phyloP scores from a whole-genome alignment of 2,113 vertebrate species.

The Butastur rufipennis region DNA sequence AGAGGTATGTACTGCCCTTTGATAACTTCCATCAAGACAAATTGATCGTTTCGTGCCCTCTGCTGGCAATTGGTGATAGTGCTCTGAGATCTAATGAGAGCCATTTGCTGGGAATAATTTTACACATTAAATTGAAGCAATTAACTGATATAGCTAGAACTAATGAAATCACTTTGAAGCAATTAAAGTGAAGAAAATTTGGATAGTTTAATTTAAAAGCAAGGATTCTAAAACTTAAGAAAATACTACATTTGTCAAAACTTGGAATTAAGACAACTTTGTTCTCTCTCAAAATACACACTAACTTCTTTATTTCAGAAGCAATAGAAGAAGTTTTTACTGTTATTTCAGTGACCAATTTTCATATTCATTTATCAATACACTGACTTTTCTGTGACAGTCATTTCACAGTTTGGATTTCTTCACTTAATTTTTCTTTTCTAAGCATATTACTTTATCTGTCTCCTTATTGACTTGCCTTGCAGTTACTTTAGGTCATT shows the following conservation, averaged over 20 bases:
- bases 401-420: not conserved
- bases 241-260: not conserved
- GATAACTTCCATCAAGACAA: not conserved
- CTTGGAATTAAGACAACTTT: not conserved
- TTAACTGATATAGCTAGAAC: not conserved
- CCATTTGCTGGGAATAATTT: not conserved
- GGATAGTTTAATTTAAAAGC: not conserved
- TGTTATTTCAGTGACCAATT: not conserved
- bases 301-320: not conserved
- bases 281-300: not conserved
- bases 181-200: not conserved
- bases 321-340: not conserved
- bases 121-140: not conserved
- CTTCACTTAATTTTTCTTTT: not conserved
- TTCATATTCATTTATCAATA: not conserved
- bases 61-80: not conserved
- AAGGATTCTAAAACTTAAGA: not conserved
- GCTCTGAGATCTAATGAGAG: not conserved
- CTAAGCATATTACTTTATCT: no score
- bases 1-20: not conserved
- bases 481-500: not conserved
- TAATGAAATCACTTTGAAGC: not conserved
- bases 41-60: not conserved
- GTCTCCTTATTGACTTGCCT: not conserved
- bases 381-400: not conserved